phyloP scores from a whole-genome alignment of 2,113 vertebrate species.

The Takifugu bimaculatus region DNA sequence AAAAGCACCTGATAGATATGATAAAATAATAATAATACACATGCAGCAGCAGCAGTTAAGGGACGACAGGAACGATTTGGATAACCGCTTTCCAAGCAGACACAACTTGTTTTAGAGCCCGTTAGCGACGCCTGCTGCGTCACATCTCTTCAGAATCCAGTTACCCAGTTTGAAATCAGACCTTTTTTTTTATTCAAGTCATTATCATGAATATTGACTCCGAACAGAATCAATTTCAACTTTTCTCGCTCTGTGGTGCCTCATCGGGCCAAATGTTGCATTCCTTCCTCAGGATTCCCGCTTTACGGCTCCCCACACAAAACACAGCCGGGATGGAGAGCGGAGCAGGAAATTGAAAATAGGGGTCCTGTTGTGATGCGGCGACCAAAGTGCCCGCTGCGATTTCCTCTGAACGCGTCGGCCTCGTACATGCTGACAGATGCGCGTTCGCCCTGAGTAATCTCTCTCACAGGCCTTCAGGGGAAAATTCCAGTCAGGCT shows the following conservation, averaged over 20 bases:
- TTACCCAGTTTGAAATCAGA: constrained; percentile 41
- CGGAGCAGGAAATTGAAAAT: constrained; percentile 71
- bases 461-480: constrained; percentile 32
- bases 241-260: constrained; percentile 49
- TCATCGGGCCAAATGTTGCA: constrained; percentile 52
- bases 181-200: constrained; percentile 52
- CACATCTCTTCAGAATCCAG: constrained; percentile 34
- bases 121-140: constrained; percentile 34
- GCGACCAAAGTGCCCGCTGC: constrained; percentile 51
- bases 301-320: constrained; percentile 56
- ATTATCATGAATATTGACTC: constrained; percentile 65
- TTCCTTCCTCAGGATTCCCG: constrained; percentile 40
- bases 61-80: not conserved
- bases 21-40: not conserved
- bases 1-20: not conserved
- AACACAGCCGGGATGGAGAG: constrained; percentile 63
- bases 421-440: constrained; percentile 46
- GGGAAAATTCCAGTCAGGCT: constrained; percentile 42
- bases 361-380: constrained; percentile 63
- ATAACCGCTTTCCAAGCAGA: constrained; percentile 5
- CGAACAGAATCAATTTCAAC: constrained; percentile 60
- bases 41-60: not conserved
- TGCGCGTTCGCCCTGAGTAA: constrained; percentile 35
- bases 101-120: constrained; percentile 20
- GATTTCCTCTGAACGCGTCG: constrained; percentile 55